phyloP scores from a whole-genome alignment of 1,140 invertebrate genomes.

The Microplitis mediator region DNA sequence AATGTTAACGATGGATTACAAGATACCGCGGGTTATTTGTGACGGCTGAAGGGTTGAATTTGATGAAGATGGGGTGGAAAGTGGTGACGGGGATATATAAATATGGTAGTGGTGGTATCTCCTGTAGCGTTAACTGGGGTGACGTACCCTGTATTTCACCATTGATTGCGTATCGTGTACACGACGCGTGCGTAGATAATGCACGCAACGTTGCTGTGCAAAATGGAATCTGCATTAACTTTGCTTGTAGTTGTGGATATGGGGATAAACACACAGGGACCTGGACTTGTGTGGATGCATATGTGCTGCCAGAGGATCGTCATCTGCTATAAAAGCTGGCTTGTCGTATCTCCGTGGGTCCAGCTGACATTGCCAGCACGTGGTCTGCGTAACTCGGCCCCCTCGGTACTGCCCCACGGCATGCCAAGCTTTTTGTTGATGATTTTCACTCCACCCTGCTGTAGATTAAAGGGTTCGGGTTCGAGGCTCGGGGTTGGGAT shows the following conservation, averaged over 20 bases:
- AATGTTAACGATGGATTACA: too few species aligned
- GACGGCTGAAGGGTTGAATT: too few species aligned
- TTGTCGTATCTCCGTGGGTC: not conserved
- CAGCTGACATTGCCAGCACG: conserved; percentile 14
- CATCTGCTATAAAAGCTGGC: not conserved
- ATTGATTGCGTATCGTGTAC: conserved; percentile 47
- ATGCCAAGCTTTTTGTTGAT: too few species aligned
- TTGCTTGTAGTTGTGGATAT: not conserved
- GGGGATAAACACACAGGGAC: too few species aligned
- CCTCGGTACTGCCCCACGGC: not conserved
- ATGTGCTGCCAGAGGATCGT: not conserved
- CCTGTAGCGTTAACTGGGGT: conserved; percentile 12
- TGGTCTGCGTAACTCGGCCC: not conserved
- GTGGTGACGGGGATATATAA: not conserved
- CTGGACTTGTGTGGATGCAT: not conserved
- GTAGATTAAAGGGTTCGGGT: too few species aligned
- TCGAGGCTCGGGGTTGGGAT: too few species aligned
- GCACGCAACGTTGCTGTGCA: conserved; percentile 27
- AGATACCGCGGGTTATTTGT: too few species aligned
- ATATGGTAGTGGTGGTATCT: not conserved
- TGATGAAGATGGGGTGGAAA: not conserved
- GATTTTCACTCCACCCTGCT: not conserved
- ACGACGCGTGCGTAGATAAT: conserved; percentile 46
- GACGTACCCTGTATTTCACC: conserved; percentile 41
- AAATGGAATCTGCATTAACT: conserved; percentile 14